Conservation (phyloP, 35 echinoderm and acorn worm genomes). For the Ophioderma brevispina region DNA sequence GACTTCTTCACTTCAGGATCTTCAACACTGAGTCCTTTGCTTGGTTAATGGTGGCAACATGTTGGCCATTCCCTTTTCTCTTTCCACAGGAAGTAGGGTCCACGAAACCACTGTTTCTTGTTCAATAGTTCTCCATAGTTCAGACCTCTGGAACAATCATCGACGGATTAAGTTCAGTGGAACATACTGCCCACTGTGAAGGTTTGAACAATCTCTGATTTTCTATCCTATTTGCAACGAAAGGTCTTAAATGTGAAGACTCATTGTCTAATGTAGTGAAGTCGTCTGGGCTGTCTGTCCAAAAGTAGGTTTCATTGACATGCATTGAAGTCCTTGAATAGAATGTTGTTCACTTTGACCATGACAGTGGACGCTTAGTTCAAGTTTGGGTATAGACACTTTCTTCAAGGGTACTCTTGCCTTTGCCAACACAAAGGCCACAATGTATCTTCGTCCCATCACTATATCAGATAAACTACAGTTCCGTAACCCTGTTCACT, state of each 20-base stretch:
- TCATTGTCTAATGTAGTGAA: slow-evolving; percentile 52
- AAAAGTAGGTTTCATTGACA: slow-evolving; percentile 18
- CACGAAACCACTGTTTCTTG: slow-evolving; percentile 21
- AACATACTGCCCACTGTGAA: slow-evolving; percentile 57
- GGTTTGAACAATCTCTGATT: slow-evolving; percentile 48
- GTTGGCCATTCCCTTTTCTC: slow-evolving; percentile 31
- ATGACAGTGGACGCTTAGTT: slow-evolving; percentile 54
- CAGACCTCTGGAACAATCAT: slow-evolving; percentile 28
- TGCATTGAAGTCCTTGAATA: slow-evolving; percentile 17
- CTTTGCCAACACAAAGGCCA: slow-evolving; percentile 43
- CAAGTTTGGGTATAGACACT: slow-evolving; percentile 53
- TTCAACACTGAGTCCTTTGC: neutral
- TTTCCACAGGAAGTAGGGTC: slow-evolving; percentile 39
- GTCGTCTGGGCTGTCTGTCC: slow-evolving; percentile 45
- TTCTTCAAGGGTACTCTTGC: slow-evolving; percentile 49
- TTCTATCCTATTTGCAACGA: slow-evolving; percentile 52
- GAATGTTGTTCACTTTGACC: slow-evolving; percentile 35
- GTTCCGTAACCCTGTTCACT: slow-evolving; percentile 27
- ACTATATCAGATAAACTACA: slow-evolving; percentile 34
- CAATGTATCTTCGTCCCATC: slow-evolving; percentile 25
- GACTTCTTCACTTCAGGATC: slow-evolving; percentile 26
- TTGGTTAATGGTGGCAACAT: neutral
- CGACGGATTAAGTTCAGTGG: slow-evolving; percentile 32
- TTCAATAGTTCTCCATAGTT: neutral
- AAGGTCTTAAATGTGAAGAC: slow-evolving; percentile 38